A percentile compares a stretch with the other conserved stretches of the same genome.
Conservation (phyloP, 92 coral and sea anemone genomes). For the Epizoanthus rinbou region DNA sequence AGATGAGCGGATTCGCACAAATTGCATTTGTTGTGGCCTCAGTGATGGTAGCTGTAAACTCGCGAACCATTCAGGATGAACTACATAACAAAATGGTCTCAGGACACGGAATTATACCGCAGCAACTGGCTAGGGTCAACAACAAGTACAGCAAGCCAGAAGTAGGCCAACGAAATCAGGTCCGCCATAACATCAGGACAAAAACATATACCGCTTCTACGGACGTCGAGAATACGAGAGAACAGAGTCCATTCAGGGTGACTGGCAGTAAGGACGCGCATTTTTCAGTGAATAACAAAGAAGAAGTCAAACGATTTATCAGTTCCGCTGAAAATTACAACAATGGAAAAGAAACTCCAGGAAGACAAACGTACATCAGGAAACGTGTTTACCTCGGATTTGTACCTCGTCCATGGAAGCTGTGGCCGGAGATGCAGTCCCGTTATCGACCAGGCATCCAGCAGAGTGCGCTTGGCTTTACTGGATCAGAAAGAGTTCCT, state of each 20-base stretch:
- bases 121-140: background rate
- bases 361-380: constrained; percentile 12
- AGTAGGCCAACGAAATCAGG: background rate
- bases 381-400: background rate
- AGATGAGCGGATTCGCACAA: background rate
- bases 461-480: background rate
- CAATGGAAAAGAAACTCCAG: background rate
- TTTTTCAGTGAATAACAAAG: background rate
- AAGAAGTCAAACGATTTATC: background rate
- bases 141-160: background rate
- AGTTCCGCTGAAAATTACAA: constrained; percentile 4
- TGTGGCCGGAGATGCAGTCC: background rate
- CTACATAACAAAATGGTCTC: background rate
- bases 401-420: background rate
- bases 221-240: no score
- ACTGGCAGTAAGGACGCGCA: background rate
- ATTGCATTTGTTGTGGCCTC: background rate
- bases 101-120: background rate
- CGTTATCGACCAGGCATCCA: background rate
- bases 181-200: background rate
- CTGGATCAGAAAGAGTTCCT: background rate
- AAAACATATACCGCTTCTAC: background rate
- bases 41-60: background rate
- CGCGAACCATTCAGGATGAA: background rate
- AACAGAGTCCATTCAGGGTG: background rate